phyloP scores from a whole-genome alignment of 2,888 invertebrate genomes.

The Habroteleia sp. region DNA sequence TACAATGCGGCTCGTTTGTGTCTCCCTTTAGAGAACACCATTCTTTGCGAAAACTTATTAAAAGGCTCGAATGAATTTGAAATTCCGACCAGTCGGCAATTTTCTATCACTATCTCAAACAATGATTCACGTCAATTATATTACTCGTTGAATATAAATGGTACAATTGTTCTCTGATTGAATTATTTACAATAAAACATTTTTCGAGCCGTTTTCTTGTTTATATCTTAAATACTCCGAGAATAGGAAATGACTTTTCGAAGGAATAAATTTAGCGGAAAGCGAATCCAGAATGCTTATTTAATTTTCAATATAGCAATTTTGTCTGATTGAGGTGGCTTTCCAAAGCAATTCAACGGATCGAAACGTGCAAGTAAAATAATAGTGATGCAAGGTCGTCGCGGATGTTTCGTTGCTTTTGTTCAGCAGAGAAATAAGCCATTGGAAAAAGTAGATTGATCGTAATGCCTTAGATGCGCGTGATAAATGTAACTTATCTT shows the following conservation, averaged over 20 bases:
- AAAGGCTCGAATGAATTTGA: slow-evolving; percentile 42
- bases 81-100: slow-evolving; percentile 24
- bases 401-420: slow-evolving; percentile 40
- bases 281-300: slow-evolving; percentile 37
- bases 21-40: slow-evolving; percentile 35
- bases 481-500: slow-evolving; percentile 23
- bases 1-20: slow-evolving; percentile 47
- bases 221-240: slow-evolving; percentile 9
- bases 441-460: slow-evolving; percentile 47
- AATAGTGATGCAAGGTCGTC: slow-evolving; percentile 37
- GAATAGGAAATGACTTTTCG: slow-evolving; percentile 24
- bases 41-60: slow-evolving; percentile 49
- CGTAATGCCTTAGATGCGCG: slow-evolving; percentile 15
- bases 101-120: slow-evolving; percentile 30
- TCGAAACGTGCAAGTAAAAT: slow-evolving; percentile 51
- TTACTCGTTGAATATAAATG: slow-evolving; percentile 28
- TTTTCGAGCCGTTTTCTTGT: not conserved
- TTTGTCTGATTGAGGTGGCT: slow-evolving; percentile 46
- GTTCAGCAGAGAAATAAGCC: slow-evolving; percentile 16
- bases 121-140: slow-evolving; percentile 37
- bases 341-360: slow-evolving; percentile 40
- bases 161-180: slow-evolving; percentile 24
- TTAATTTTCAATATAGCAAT: slow-evolving; percentile 59
- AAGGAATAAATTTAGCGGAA: slow-evolving; percentile 44
- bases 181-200: slow-evolving; percentile 30